Evolutionary conservation across 2,797 vertebrate genomes (phyloP), one percentile per base, ranked within the genome.

Genomic region (Intellagama lesueurii): DNA sequence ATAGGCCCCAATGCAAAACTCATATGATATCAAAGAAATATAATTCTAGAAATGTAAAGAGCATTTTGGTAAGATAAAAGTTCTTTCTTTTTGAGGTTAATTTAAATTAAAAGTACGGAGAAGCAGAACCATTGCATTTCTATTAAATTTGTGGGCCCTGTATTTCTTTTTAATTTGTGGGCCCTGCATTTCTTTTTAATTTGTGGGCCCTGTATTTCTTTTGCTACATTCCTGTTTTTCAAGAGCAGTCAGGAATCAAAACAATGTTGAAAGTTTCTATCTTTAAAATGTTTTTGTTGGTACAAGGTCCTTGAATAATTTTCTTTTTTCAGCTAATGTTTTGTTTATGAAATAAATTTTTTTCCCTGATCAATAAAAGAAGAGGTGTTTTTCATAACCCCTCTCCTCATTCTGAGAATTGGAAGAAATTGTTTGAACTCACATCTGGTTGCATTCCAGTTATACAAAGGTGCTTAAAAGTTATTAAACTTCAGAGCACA

Each of bases 371-470:
- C 44, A 90, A 78, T 90, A 47, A 91, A 92, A 11, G 81, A 77
- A 56, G 79, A 87, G 6, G 14, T 68, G 92, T 90, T 93, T 52
- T 17, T 3, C 68, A 16, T 24, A 47, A 73, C 47, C 52, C 64
- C 52, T 56, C 30, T 64, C 85, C 22, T 91, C n/a, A 28, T 52
- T 80, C 49, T 60, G 78, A 44, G 76, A 89, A 92, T 44, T 49
- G 87, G n/a, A 19, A 68, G 47, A 17, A 26, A 89, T 92, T 93
- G 78, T 93, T 93, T 94, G 91, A 95, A 94, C 91, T 90, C 76
- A 35, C 89, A 90, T 86, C 86, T 0, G 26, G 89, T 89, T 93
- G 19, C 79, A 87, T 79, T 95, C 92, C 75, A 44, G 60, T 90
- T 84, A 19, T 91, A n/a, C 83, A 87, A 89, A 89, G 44, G 86